Base-by-base conservation (phyloP, 2,888 invertebrate species). In the Pyrocoelia pectoralis region DNA sequence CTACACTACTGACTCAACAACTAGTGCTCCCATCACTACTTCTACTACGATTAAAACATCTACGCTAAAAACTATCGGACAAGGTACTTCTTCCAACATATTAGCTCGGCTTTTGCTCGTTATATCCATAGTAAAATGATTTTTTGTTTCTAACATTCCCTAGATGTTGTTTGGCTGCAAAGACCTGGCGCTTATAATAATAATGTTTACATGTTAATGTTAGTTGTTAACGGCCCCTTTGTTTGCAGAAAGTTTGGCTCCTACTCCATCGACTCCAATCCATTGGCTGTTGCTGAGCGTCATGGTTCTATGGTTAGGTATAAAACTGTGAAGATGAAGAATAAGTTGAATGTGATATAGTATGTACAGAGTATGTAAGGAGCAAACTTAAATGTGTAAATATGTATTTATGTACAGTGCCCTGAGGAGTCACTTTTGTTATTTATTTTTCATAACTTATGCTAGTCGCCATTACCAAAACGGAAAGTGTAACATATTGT, bases 1-100 rank as follows among this genome's bases (percentile, higher is more conserved):
- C 66, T 28, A 18, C 63, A 56, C 33, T 33, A n/a, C 56, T 55
- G 50, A 60, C 17, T 38, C 55, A 56, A 55, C 57, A 43, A 56
- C 58, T 53, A 41, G n/a, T 46, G 24, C 13, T 56, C 38, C 52
- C 48, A 19, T 40, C 28, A 58, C 14, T 49, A 48, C 33, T 52
- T 24, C 56, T 48, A 49, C 56, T 14, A 38, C n/a, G 12, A 24
- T 43, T 58, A 52, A 46, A 46, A 29, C 38, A 14, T 12, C 51
- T 19, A 51, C 46, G 24, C 13, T 40, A 6, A 43, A 41, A 24
- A 15, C 61, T 46, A 52, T 15, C 41, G 41, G 38, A 15, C 4
- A 38, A 63, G 63, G 63, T 63, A 63, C 6, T 53, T 13, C n/a
- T 53, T 46, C n/a, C 43, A 48, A 29, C 50, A 50, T 52, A 24